Percentiles rank a stretch among this genome's conserved stretches.
Evolutionary conservation across 1,140 invertebrate genomes (phyloP).

Genomic region (Wiebesia pumilae): DNA sequence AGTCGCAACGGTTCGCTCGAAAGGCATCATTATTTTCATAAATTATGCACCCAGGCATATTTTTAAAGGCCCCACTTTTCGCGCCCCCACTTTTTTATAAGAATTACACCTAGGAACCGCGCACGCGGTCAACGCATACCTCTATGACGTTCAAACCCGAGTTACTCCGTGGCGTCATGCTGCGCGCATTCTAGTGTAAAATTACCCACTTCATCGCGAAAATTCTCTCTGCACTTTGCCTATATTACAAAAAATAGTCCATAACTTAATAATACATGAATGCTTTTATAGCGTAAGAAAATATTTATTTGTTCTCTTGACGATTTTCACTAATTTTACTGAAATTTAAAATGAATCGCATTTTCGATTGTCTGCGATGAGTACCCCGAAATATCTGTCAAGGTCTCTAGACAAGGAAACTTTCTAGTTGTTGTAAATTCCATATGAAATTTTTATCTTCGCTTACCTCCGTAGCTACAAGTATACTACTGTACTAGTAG

Average conservation of each 20-base stretch:
- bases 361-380: background rate
- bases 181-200: background rate
- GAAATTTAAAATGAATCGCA: background rate
- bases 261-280: background rate
- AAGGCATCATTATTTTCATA: background rate
- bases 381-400: background rate
- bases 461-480: background rate
- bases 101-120: background rate
- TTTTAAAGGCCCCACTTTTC: background rate
- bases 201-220: background rate
- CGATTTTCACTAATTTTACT: background rate
- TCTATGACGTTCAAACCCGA: too few relatives aligned
- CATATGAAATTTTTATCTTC: background rate
- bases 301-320: background rate
- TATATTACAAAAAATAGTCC: background rate
- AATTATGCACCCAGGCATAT: slow-evolving; percentile 1
- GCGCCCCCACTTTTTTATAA: background rate
- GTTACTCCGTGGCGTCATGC: background rate
- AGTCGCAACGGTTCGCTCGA: background rate
- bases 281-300: background rate
- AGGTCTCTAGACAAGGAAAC: background rate
- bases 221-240: background rate
- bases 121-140: background rate
- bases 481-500: too few relatives aligned
- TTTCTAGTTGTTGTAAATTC: background rate